Base-by-base conservation (phyloP, 2,797 vertebrate genomes). In the Typhlichthys eigenmanni region DNA sequence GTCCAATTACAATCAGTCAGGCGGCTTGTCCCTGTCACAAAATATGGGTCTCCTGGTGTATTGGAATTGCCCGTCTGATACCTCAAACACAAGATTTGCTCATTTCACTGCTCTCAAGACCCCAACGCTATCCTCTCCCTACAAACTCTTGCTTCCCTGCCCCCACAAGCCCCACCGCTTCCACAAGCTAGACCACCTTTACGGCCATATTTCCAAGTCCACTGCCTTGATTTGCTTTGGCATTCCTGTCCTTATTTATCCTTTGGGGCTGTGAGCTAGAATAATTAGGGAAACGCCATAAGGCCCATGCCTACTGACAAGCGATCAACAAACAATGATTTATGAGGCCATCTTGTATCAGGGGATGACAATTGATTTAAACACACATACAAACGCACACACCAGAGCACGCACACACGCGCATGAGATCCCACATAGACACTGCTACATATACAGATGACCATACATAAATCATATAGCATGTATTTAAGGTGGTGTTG, bases 301-400 rank as follows among this genome's bases (percentile, higher is more conserved):
- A 89, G 87, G 79, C 84, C 77, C 75, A 70, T 75, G 78, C 80
- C 83, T 86, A 76, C 78, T 87, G 89, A 90, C 86, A 88, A 88
- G 76, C 70, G 62, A 88, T 84, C 86, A 89, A 88, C 88, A 95
- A 93, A 95, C 90, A 91, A 91, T 95, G 93, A 96, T 94, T 93
- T 94, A 95, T 92, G 91, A 91, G 81, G 70, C 86, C 84, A 86
- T 93, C 88, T 72, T 71, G 80, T 87, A 92, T 89, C 91, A 92
- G 85, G 87, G 91, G 92, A 94, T 94, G 92, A 85, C 75, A 92
- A 95, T 94, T 92, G 95, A 96, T 95, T 93, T 87, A 85, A 86
- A 68, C 80, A 81, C 85, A 81, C 79, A 85, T 62, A 74, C 64
- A 76, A 43, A 56, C 65, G 72, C 64, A 72, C 56, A 62, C 68